Evolutionary conservation across 2,888 invertebrate species (phyloP), one percentile per base, ranked within the genome.

Genomic region (Agrilus cyanescens): DNA sequence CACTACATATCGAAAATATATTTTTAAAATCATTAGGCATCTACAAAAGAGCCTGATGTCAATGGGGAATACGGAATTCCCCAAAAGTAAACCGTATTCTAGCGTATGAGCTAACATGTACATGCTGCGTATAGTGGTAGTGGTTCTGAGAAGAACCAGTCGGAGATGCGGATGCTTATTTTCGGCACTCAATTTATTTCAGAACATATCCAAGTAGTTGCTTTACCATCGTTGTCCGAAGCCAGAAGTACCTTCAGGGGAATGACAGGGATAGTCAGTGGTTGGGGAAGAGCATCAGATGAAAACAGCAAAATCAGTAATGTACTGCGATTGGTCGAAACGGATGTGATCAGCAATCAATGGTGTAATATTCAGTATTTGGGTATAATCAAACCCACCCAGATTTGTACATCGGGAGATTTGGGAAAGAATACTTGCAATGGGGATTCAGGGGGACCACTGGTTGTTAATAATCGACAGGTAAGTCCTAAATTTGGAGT

Each of bases 371-470:
- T 54, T 3, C 61, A 61, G 40, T 71, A 66, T 51, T 55, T 62
- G 0, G 57, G 68, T 4, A 42, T 54, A 0, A 60, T 74, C 15
- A 59, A 66, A 16, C 55, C 51, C 6, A 66, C 65, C 39, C 71
- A 74, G 48, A 50, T 75, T 10, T 75, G 74, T 48, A 69, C 70
- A 18, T 59, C 61, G 13, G 73, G 72, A 0, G 45, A 51, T 1
- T 58, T 60, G 0, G 61, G 64, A 0, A 63, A 61, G 8, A 70
- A 71, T 0, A 70, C 71, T 4, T 75, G 75, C 48, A 70, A 67
- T 29, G 72, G 71, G 0, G 71, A 71, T 44, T 69, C 68, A 7
- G 67, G 66, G 32, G 66, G 66, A 20, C 49, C 57, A n/a, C 4
- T 25, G 4, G 25, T 25, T 3, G 25, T 25, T 25, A 25, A 25